Evolutionary conservation across 2,113 vertebrate species (phyloP).

Genomic region (Coracopsis vasa): DNA sequence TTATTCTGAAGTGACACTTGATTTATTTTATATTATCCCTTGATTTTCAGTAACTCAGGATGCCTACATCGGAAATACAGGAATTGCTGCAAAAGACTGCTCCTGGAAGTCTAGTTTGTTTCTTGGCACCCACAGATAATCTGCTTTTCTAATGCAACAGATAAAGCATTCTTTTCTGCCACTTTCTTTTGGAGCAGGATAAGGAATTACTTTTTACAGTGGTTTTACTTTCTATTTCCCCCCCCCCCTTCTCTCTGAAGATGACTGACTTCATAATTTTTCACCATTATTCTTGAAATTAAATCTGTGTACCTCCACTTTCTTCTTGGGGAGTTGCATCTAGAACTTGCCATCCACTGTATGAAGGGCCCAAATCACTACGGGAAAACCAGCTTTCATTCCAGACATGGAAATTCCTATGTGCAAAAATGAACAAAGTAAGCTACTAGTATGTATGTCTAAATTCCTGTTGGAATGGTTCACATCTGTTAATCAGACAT

Average conservation of each 20-base stretch:
- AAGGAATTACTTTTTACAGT: neutral
- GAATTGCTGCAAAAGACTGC: neutral
- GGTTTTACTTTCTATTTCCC: neutral
- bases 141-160: neutral
- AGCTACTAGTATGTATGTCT: neutral
- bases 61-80: neutral
- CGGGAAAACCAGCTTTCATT: conserved; percentile 92
- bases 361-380: conserved; percentile 79
- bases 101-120: neutral
- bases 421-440: neutral
- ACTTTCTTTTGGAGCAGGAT: neutral
- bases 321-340: conserved; percentile 94
- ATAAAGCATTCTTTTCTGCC: neutral
- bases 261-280: neutral
- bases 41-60: neutral
- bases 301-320: conserved; percentile 85
- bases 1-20: neutral
- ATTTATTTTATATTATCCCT: neutral
- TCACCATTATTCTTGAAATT: neutral
- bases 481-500: neutral
- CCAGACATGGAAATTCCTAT: conserved; percentile 98
- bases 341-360: conserved; percentile 90
- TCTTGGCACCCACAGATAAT: neutral
- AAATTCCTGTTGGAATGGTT: neutral
- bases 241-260: neutral